Evolutionary conservation across 2,888 invertebrate species (phyloP).

Genomic region (Callyntrura sp.): DNA sequence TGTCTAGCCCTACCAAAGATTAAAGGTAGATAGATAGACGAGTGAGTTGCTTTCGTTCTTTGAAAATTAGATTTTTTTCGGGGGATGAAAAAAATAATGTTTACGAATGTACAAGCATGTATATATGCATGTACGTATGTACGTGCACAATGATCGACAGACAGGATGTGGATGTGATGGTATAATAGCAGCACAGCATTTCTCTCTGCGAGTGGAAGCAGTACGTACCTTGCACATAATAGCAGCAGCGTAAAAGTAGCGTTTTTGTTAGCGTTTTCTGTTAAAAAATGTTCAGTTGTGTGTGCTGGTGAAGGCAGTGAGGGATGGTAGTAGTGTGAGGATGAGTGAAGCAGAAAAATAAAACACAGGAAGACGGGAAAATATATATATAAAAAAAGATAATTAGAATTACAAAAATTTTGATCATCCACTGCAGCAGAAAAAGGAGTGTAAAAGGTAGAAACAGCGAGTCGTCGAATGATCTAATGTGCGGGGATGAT

Average conservation of each 20-base stretch:
- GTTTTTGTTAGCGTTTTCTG: too few species aligned
- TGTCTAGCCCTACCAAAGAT: neutral
- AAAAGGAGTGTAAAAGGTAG: neutral
- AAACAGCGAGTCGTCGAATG: neutral
- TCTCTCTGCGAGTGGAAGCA: too few species aligned
- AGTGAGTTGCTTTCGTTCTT: neutral
- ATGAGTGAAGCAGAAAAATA: constrained; percentile 59
- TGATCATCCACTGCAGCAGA: neutral
- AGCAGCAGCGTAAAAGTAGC: too few species aligned
- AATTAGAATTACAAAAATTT: neutral
- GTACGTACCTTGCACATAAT: too few species aligned
- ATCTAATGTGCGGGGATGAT: too few species aligned
- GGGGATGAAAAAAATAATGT: constrained; percentile 23
- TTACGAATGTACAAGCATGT: neutral
- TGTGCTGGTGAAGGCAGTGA: neutral
- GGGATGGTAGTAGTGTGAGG: constrained; percentile 19
- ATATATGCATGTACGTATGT: too few species aligned
- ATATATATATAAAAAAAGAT: too few species aligned
- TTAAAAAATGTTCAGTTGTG: too few species aligned
- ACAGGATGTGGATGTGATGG: constrained; percentile 37
- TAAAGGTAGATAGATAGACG: neutral
- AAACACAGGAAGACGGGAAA: neutral
- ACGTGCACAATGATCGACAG: constrained; percentile 26
- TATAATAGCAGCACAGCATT: constrained; percentile 34
- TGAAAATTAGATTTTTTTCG: neutral